Percentiles rank a stretch among this genome's conserved stretches.
Conservation (phyloP, 2,888 invertebrate species). For the Aphodius sticticus region DNA sequence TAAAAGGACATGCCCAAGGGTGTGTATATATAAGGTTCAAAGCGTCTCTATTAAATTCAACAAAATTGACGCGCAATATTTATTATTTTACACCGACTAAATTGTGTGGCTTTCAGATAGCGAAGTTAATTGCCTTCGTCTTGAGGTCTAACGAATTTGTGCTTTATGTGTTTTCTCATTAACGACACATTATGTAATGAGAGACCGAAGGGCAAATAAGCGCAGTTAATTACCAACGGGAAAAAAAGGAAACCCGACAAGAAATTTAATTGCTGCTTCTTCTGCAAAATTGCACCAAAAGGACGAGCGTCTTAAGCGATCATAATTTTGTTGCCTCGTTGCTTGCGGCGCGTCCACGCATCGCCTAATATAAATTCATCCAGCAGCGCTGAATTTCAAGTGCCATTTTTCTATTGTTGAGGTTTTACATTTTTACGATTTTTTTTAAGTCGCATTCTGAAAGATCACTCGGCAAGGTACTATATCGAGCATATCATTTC, state of each 20-base stretch:
- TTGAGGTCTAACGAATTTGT: neutral
- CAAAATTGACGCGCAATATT: neutral
- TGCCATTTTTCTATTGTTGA: slow-evolving; percentile 7
- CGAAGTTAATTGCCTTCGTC: neutral
- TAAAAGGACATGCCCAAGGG: no score
- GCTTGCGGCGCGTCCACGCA: neutral
- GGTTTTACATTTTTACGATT: neutral
- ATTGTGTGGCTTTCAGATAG: neutral
- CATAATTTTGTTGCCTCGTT: neutral
- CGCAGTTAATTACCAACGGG: neutral
- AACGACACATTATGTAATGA: neutral
- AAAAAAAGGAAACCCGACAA: neutral
- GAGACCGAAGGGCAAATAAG: neutral
- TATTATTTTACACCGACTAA: neutral
- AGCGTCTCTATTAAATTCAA: neutral
- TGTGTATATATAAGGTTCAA: no score
- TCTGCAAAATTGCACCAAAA: neutral
- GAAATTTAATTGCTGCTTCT: neutral
- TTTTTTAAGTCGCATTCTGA: neutral
- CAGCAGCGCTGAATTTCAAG: slow-evolving; percentile 5
- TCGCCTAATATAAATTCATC: slow-evolving; percentile 15
- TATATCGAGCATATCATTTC: slow-evolving; percentile 17
- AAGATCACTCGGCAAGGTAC: slow-evolving; percentile 21
- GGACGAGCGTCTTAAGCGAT: neutral
- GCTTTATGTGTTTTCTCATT: slow-evolving; percentile 4